Base-by-base conservation (phyloP, 1,140 invertebrate genomes). In the Drosophila sechellia region DNA sequence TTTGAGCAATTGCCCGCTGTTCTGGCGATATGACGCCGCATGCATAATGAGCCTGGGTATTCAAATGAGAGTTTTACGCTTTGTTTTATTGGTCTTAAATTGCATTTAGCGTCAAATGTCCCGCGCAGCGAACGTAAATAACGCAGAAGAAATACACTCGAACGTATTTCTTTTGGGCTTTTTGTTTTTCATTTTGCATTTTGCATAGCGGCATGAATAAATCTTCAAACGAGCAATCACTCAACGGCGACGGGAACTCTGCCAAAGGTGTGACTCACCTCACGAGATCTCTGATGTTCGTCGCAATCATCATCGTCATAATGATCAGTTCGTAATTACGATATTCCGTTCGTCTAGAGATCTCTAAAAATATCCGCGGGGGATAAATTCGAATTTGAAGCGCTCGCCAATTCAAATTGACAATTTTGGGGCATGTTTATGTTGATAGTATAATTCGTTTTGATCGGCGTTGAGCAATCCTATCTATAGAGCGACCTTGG, bases 31-130 rank as follows among this genome's bases (percentile, higher is more conserved):
- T 84, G 84, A 87, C 83, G 79, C 83, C 79, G 83, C 83, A 87
- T 87, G 84, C 84, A 89, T 89, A 89, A 89, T 89, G 84, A 89
- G 84, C 64, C 60, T 64, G 79, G 13, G 66, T 84, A 89, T 89
- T 89, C 81, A 89, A 89, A 89, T 86, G 65, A 57, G 72, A 50
- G 60, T 72, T 81, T 81, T 79, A 57, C 66, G 79, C 70, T 72
- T 86, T 87, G 79, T 89, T 89, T 89, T 89, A 89, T 89, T 89
- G 84, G 79, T 72, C 79, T 87, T 81, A 87, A 87, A 86, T 86
- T 86, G 83, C 79, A 86, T 87, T 86, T 86, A 86, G 83, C 85
- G 83, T 87, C 83, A 86, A 86, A 86, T 87, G 79, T 79, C 69
- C 68, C 70, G 69, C 83, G 37, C 74, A 48, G 77, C 66, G 63